Base-by-base conservation (phyloP, 2,797 vertebrate species). In the Centropyge bicolor region DNA sequence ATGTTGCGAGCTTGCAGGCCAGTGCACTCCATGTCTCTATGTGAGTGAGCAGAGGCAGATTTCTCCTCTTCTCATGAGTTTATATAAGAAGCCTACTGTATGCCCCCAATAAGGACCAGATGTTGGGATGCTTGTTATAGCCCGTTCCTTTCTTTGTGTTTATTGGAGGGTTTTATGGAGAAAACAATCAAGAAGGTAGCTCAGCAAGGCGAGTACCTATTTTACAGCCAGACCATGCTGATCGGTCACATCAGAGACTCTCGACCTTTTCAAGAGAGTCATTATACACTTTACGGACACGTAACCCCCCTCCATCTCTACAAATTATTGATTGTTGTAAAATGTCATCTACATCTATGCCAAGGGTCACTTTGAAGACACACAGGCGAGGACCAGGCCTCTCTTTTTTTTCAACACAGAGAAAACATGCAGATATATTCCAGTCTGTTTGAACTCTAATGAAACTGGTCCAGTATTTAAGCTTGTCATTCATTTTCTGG, bases 171-270 rank as follows among this genome's bases (percentile, higher is more conserved):
- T 83, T 90, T 91, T 88, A 87, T 88, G 63, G 70, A 62, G 69
- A 69, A 60, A 70, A 71, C 57, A 64, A 55, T 83, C 76, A 86
- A 41, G 77, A 80, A 71, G 81, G 82, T 52, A 70, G 66, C 60
- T 27, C 9, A 20, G 74, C 2, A 10, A 79, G 70, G 72, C 75
- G 85, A 82, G 85, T 86, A 81, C 68, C 69, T 72, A 38, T 86
- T 92, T 88, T 90, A 88, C 71, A 63, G 75, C 77, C 66, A 52
- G 74, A 54, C 73, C 41, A 11, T 40, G 68, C 74, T 80, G 66
- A 93, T 93, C 75, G 61, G 92, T 91, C 69, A 67, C 88, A 90
- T 90, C 84, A 88, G 79, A 86, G 75, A 78, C 80, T 65, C 76
- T 79, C 49, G 49, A 90, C 87, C 88, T 89, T 91, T 91, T 76